A percentile compares a stretch with the other conserved stretches of the same genome.
Evolutionary conservation across 2,797 vertebrate species (phyloP).

Genomic region (Hippocampus kuda): DNA sequence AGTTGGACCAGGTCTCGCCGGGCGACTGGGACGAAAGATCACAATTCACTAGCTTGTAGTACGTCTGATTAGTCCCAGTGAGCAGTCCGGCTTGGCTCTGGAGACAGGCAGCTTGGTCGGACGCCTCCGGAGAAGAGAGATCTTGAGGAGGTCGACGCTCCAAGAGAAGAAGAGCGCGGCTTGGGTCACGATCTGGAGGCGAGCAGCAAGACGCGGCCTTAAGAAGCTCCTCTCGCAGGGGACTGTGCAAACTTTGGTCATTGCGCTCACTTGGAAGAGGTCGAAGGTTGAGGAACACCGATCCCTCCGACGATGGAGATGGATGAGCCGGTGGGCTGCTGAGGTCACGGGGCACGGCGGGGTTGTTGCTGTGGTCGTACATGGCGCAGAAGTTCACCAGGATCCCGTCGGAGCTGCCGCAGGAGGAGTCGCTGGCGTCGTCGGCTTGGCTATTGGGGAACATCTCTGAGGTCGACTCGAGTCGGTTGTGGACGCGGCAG

Average conservation of each 20-base stretch:
- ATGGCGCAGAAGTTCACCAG: constrained; percentile 92
- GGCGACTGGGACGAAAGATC: constrained; percentile 90
- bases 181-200: constrained; percentile 78
- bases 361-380: constrained; percentile 80
- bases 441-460: constrained; percentile 69
- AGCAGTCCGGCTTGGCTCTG: constrained; percentile 77
- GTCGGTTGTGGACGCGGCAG: constrained; percentile 62
- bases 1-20: constrained; percentile 80
- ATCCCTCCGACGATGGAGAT: constrained; percentile 40
- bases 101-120: constrained; percentile 78
- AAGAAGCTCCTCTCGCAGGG: constrained; percentile 35
- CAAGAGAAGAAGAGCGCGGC: constrained; percentile 79
- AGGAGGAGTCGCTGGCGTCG: constrained; percentile 83
- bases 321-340: constrained; percentile 72
- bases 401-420: constrained; percentile 88
- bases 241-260: constrained; percentile 42
- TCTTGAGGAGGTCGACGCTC: constrained; percentile 60
- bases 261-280: constrained; percentile 40
- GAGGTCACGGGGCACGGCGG: constrained; percentile 65
- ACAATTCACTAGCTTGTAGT: constrained; percentile 92
- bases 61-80: constrained; percentile 87
- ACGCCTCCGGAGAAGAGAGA: constrained; percentile 63
- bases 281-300: constrained; percentile 55
- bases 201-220: constrained; percentile 58
- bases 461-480: constrained; percentile 55